Evolutionary conservation across 64 coral and sea anemone genomes (phyloP).

Genomic region (Exaiptasia diaphana): DNA sequence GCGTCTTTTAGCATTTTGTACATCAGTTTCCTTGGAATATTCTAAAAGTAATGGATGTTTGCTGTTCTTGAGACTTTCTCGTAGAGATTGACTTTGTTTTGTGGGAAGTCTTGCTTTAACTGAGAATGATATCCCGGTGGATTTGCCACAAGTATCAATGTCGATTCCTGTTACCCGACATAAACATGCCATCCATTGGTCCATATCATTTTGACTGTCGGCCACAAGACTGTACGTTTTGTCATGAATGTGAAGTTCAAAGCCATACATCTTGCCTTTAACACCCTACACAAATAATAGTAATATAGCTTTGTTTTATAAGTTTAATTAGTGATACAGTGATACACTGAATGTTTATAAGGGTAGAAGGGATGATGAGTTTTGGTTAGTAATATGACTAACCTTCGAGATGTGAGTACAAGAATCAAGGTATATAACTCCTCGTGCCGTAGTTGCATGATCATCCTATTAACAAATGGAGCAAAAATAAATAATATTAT

Average conservation of each 20-base stretch:
- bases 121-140: constrained; percentile 2
- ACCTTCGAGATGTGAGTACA: constrained; percentile 93
- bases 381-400: neutral
- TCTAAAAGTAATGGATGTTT: constrained; percentile 94
- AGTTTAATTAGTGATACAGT: neutral
- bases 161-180: constrained; percentile 94
- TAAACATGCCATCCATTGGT: constrained; percentile 71
- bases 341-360: neutral
- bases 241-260: constrained; percentile 94
- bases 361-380: no score
- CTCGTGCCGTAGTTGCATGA: constrained; percentile 70
- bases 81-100: constrained; percentile 47
- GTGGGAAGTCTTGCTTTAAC: constrained; percentile 32
- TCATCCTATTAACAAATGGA: constrained; percentile 68
- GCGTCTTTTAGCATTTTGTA: constrained; percentile 78
- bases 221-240: constrained; percentile 85
- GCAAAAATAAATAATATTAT: no score
- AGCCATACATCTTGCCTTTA: constrained; percentile 89
- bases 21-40: constrained; percentile 92
- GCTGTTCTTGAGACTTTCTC: constrained; percentile 89
- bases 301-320: neutral
- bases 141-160: constrained; percentile 65
- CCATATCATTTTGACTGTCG: constrained; percentile 90
- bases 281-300: constrained; percentile 59
- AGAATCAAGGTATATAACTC: constrained; percentile 87